These are phyloP conservation scores for Drosophila bunnanda DNA, from an alignment of 2,888 invertebrate genomes.

Conservation along the genomic window DNA sequence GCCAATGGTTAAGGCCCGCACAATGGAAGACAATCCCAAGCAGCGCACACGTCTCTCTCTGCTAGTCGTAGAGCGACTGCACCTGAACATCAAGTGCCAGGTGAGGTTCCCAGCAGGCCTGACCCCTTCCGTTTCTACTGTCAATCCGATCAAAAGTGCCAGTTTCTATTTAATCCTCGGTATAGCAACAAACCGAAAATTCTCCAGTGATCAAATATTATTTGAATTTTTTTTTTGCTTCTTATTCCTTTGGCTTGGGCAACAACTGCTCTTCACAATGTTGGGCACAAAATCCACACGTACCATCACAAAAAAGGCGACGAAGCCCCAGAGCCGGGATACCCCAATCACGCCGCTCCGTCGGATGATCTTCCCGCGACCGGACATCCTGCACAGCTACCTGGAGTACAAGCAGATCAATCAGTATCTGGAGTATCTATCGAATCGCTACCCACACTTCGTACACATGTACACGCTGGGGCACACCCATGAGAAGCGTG, in stretches of 20 bases:
- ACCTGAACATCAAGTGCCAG: slow-evolving; percentile 63
- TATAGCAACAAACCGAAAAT: slow-evolving; percentile 11
- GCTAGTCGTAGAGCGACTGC: slow-evolving; percentile 66
- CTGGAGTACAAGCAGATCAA: slow-evolving; percentile 80
- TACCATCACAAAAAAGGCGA: slow-evolving; percentile 31
- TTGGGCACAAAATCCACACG: slow-evolving; percentile 55
- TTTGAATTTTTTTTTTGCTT: not conserved
- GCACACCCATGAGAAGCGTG: slow-evolving; percentile 79
- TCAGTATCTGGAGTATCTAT: slow-evolving; percentile 82
- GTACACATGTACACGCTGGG: slow-evolving; percentile 81
- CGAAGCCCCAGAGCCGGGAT: slow-evolving; percentile 46
- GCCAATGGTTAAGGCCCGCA: slow-evolving; percentile 52
- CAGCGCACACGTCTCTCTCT: slow-evolving; percentile 64
- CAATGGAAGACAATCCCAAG: slow-evolving; percentile 67
- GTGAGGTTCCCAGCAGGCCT: slow-evolving; percentile 61
- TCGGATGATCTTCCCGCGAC: slow-evolving; percentile 67
- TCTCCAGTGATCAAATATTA: slow-evolving; percentile 17
- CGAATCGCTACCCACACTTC: slow-evolving; percentile 70
- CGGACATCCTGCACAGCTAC: slow-evolving; percentile 80
- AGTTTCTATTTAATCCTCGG: slow-evolving; percentile 20
- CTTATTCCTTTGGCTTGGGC: slow-evolving; percentile 4
- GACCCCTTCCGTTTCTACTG: not conserved
- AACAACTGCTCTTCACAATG: slow-evolving; percentile 25
- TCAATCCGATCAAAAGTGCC: not conserved
- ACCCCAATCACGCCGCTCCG: slow-evolving; percentile 35